These are phyloP conservation scores for Mythimna ferrago DNA, from an alignment of 2,888 invertebrate species.

Conservation along the genomic window DNA sequence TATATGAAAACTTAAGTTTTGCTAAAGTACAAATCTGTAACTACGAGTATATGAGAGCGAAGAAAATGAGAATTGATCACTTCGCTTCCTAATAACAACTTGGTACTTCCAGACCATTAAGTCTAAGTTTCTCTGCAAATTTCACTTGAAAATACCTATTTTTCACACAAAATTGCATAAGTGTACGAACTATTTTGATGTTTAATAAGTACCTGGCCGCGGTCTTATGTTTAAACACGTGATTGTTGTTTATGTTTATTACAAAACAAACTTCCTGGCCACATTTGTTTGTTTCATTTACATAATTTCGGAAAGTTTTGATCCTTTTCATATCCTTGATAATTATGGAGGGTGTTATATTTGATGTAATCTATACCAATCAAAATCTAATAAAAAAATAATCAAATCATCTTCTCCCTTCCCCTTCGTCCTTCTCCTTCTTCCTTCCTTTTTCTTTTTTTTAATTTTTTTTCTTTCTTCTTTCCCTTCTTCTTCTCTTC, in stretches of 20 bases:
- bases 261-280: neutral
- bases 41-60: too few relatives aligned
- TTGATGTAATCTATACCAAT: neutral
- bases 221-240: neutral
- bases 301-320: neutral
- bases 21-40: neutral
- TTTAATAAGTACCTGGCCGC: neutral
- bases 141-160: conserved; percentile 7
- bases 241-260: conserved; percentile 16
- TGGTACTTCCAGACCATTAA: neutral
- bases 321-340: neutral
- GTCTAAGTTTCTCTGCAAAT: neutral
- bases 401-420: too few relatives aligned
- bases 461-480: too few relatives aligned
- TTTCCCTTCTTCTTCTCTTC: too few relatives aligned
- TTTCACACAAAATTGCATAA: conserved; percentile 7
- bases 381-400: too few relatives aligned
- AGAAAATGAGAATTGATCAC: neutral
- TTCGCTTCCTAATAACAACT: neutral
- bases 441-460: too few relatives aligned
- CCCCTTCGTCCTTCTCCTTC: too few relatives aligned
- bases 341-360: too few relatives aligned
- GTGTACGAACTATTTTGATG: neutral
- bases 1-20: neutral
- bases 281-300: neutral